Percentiles rank a stretch among this genome's conserved stretches.
Conservation (phyloP, 2,113 vertebrate genomes). For the Megaptera novaeangliae region DNA sequence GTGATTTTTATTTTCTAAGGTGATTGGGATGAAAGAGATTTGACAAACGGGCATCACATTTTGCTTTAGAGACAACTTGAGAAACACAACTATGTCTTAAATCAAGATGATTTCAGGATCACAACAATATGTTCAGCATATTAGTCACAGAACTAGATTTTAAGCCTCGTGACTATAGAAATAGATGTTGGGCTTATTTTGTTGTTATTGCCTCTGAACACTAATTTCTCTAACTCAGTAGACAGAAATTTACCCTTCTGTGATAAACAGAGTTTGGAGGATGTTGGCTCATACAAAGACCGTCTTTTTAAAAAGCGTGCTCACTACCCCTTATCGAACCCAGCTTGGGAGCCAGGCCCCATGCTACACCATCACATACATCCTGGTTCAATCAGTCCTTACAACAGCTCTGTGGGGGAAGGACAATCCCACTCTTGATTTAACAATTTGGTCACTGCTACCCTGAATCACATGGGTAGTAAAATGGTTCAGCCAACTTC, state of each 20-base stretch:
- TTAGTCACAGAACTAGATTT: neutral
- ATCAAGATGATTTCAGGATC: neutral
- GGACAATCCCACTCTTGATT: neutral
- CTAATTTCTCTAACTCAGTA: neutral
- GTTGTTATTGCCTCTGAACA: neutral
- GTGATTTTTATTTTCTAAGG: neutral
- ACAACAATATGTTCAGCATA: neutral
- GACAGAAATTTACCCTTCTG: neutral
- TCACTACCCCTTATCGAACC: neutral
- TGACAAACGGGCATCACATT: neutral
- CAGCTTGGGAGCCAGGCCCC: neutral
- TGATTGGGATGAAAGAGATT: neutral
- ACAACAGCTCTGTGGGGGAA: neutral
- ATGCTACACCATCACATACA: neutral
- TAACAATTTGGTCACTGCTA: neutral
- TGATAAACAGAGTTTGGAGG: neutral
- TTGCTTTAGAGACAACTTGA: neutral
- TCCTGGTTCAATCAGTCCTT: neutral
- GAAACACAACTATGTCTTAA: neutral
- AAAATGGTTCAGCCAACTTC: neutral
- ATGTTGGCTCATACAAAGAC: neutral
- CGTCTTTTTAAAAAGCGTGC: neutral
- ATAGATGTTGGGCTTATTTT: constrained; percentile 5
- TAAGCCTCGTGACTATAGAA: neutral
- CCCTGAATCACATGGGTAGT: neutral